A percentile compares a stretch with the other conserved stretches of the same genome.
phyloP scores from a whole-genome alignment of 2,888 invertebrate genomes.

The Microctonus brassicae region DNA sequence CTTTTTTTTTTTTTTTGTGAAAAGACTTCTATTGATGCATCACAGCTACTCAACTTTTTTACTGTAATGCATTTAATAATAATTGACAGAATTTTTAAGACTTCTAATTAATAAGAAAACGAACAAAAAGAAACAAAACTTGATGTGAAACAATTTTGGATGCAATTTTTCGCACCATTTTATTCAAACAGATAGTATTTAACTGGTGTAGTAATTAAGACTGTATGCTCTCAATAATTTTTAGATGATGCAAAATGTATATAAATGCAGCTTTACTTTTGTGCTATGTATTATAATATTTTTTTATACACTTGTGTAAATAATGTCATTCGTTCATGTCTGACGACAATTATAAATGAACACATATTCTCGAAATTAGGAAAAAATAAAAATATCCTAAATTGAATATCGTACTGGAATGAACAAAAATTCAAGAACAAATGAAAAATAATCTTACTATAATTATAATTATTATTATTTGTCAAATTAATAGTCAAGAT shows the following conservation, averaged over 20 bases:
- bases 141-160: not conserved
- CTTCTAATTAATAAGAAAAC: not conserved
- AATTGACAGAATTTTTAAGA: not conserved
- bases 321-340: conserved; percentile 43
- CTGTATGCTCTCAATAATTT: conserved; percentile 45
- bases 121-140: not conserved
- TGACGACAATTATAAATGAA: not conserved
- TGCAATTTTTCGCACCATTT: not conserved
- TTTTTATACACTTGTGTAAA: conserved; percentile 59
- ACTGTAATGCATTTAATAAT: not conserved
- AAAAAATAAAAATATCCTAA: not conserved
- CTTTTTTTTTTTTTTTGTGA: not conserved
- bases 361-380: not conserved
- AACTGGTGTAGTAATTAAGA: conserved; percentile 42
- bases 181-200: conserved; percentile 21
- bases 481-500: not conserved
- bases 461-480: not conserved
- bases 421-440: not conserved
- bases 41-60: not conserved
- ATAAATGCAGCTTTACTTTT: conserved; percentile 57
- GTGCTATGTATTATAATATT: conserved; percentile 59
- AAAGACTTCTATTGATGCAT: not conserved
- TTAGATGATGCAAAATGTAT: conserved; percentile 52
- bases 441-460: conserved; percentile 10
- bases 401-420: not conserved